Percentiles rank a stretch among this genome's conserved stretches.
phyloP scores from a whole-genome alignment of 1,140 invertebrate species.

The Linepithema humile region DNA sequence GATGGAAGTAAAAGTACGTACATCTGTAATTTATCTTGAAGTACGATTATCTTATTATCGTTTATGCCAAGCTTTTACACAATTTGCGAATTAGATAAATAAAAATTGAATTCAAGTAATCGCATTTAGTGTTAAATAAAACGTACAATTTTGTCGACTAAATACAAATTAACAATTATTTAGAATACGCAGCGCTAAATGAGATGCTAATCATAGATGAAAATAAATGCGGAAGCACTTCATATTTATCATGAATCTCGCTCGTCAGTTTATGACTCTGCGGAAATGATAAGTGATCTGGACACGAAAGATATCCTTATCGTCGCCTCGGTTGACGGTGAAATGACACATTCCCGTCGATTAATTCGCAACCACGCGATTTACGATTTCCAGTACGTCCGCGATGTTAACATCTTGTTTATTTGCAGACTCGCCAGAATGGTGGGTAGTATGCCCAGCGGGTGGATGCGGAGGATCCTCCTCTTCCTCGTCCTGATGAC shows the following conservation, averaged over 20 bases:
- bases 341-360: neutral
- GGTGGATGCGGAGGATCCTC: slow-evolving; percentile 84
- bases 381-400: neutral
- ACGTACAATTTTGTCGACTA: no score
- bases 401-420: slow-evolving; percentile 26
- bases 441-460: slow-evolving; percentile 82
- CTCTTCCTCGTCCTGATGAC: slow-evolving; percentile 84
- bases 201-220: no score
- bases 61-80: no score
- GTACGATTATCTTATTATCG: no score
- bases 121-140: neutral
- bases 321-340: neutral
- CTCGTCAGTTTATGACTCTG: neutral
- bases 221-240: neutral
- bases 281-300: neutral
- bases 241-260: neutral
- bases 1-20: neutral
- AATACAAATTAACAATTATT: no score
- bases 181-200: no score
- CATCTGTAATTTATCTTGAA: neutral
- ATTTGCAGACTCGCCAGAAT: slow-evolving; percentile 80
- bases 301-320: neutral
- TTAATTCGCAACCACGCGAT: neutral
- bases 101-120: neutral
- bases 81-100: neutral